A percentile compares a stretch with the other conserved stretches of the same genome.
These are phyloP conservation scores for Merluccius polli DNA, from an alignment of 2,797 vertebrate species.

Conservation along the genomic window DNA sequence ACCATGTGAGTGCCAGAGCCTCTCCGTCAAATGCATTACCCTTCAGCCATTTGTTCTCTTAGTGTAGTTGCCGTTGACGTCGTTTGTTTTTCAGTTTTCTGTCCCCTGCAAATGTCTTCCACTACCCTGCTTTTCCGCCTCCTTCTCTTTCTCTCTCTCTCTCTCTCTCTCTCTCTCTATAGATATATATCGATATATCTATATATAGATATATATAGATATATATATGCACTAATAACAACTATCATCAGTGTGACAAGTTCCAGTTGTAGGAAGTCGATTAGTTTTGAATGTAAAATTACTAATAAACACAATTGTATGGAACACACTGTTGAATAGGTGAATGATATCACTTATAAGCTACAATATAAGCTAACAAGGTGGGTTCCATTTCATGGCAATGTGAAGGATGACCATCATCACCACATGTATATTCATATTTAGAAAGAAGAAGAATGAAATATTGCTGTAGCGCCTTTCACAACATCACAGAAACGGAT, in stretches of 20 bases:
- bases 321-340: not conserved
- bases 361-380: no score
- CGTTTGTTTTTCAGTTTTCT: conserved; percentile 41
- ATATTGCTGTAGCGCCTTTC: no score
- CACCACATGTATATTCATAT: no score
- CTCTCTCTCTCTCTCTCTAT: conserved; percentile 45
- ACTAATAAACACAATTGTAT: not conserved
- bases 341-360: no score
- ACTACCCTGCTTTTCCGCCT: conserved; percentile 17
- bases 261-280: not conserved
- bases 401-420: no score
- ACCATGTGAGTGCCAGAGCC: conserved; percentile 64
- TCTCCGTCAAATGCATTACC: conserved; percentile 74
- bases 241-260: not conserved
- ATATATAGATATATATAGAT: no score
- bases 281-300: not conserved
- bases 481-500: no score
- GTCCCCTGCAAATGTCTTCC: not conserved
- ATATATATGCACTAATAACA: not conserved
- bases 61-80: conserved; percentile 43
- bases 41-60: conserved; percentile 72
- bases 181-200: no score
- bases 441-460: no score
- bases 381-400: no score
- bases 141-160: conserved; percentile 32